These are phyloP conservation scores for Indicator indicator DNA, from an alignment of 2,113 vertebrate genomes.

Conservation along the genomic window DNA sequence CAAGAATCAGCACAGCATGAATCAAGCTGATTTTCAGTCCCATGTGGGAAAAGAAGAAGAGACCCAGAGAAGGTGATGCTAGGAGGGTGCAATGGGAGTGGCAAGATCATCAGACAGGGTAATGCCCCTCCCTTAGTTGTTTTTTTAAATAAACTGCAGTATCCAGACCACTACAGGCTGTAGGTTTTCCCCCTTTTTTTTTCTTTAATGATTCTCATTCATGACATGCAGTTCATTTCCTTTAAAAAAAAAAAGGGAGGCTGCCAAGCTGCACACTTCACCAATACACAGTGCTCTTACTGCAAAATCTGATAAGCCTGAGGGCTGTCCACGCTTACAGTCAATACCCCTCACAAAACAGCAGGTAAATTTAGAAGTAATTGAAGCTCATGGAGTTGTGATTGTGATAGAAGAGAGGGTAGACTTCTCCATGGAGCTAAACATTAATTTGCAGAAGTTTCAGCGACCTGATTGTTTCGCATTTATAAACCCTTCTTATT, in stretches of 20 bases:
- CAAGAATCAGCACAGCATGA: neutral
- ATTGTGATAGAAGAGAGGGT: neutral
- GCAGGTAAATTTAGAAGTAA: neutral
- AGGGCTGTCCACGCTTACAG: neutral
- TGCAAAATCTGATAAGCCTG: neutral
- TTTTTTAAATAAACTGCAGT: neutral
- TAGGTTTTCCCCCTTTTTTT: rapidly evolving
- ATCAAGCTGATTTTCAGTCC: neutral
- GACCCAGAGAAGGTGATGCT: neutral
- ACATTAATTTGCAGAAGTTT: neutral
- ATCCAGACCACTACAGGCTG: neutral
- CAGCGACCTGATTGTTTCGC: neutral
- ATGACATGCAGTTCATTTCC: neutral
- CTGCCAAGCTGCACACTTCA: neutral
- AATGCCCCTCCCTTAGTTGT: rapidly evolving
- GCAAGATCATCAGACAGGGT: neutral
- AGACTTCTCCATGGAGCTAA: neutral
- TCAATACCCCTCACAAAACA: neutral
- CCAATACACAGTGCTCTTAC: neutral
- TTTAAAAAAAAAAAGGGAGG: neutral
- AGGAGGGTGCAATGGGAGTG: neutral
- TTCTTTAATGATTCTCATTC: neutral
- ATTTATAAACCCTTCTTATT: neutral
- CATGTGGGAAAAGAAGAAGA: neutral
- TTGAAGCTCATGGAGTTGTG: neutral